Evolutionary conservation across 2,888 invertebrate species (phyloP), one percentile per base, ranked within the genome.

Genomic region (Emmelina monodactyla): DNA sequence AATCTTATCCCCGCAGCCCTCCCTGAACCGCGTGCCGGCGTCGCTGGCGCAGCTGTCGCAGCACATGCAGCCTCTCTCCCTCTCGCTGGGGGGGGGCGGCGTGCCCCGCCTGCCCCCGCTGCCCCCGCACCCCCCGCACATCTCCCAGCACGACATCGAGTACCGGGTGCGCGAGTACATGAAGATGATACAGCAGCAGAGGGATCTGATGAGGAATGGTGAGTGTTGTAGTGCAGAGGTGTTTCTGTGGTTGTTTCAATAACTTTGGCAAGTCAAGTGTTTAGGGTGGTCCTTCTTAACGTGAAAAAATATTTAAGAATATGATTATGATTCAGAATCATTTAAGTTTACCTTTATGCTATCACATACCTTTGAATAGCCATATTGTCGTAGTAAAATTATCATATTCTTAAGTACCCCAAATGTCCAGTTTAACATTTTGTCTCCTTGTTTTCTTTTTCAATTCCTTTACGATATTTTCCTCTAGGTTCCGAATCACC

Each of bases 161-260:
- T 87, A 86, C 39, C 83, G 89, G 15, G 88, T 92, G 81, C 83
- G 88, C 53, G 91, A 92, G 51, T 92, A 91, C 60, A 83, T 92
- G 53, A 91, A 89, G 65, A 66, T 90, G 47, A 75, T 91, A 37
- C 84, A 84, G 47, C 69, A 70, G 37, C 79, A 79, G 38, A 52
- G 70, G 31, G 76, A 76, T 32, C 46, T 75, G 9, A 62, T 73
- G 55, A 63, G 70, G 40, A 73, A 72, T 47, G 78, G 78, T 78
- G 22, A 56, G 62, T 19, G 9, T 19, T 9, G 9, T 19, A 19
- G 9, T 19, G 9, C 5, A 19, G 5, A 19, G 5, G 19, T 9
- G 5, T 25, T 10, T 25, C 11, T 19, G 5, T 19, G 19, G 19
- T 19, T 19, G 19, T 19, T 19, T 19, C 9, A 19, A 6, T 19